Evolutionary conservation across 1,140 invertebrate species (phyloP), one percentile per base, ranked within the genome.

Genomic region (Eufriesea mexicana): DNA sequence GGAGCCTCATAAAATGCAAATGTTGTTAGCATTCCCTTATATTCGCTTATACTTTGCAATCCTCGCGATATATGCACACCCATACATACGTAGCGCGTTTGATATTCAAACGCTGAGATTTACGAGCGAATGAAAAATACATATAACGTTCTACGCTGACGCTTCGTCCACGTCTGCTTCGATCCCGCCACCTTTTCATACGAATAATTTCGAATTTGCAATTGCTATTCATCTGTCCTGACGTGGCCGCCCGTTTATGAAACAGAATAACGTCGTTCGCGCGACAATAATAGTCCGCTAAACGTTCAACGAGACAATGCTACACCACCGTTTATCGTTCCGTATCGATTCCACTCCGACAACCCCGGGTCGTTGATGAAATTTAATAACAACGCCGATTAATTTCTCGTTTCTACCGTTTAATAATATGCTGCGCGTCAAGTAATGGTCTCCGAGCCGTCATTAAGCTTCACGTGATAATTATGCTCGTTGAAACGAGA

Each of bases 1-100:
- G n/a, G 59, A 84, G 75, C 77, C 86, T 88, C 86, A 86, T 88
- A 88, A 88, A 88, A 88, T 88, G 86, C 86, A 88, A 88, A 88
- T 88, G 79, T 77, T 87, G 86, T 88, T 88, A 88, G 86, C 82
- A 82, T 88, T 84, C 83, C 70, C 68, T 84, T 86, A 87, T 78
- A 77, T 84, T 75, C 75, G 70, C 64, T 86, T 86, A 84, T 67
- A 79, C 80, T 79, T 73, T 47, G 77, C 85, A 70, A 74, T 87
- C 76, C 83, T 66, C 57, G 55, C 85, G 68, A 86, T 87, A 70
- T 87, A 87, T 82, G 62, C 84, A 83, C 68, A 70, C 51, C 68
- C 49, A 68, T 57, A 75, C 73, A 16, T 79, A 84, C 83, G 55
- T 61, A 59, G 20, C 70, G n/a, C 68, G 83, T 70, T 89, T 88